Evolutionary conservation across 2,113 vertebrate species (phyloP), one percentile per base, ranked within the genome.

Genomic region (Salvator merianae): DNA sequence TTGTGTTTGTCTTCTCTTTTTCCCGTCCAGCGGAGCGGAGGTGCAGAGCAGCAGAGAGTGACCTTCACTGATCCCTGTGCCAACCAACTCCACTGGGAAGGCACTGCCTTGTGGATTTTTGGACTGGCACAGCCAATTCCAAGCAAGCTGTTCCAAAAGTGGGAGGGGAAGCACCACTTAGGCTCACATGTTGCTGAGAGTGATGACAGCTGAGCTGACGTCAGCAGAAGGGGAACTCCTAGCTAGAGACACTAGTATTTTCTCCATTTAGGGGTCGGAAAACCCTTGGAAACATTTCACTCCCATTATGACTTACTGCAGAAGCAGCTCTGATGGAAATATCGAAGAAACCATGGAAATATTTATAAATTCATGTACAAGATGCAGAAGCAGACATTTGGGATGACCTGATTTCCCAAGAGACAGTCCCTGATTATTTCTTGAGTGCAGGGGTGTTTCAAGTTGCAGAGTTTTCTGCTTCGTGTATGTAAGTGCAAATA

Each of bases 21-120:
- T 14, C 34, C 78, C 0, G 0, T 84, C 83, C 92, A 95, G 94
- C 92, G 77, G 94, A 95, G 88, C 89, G 91, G 88, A 90, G 94
- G 78, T 94, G 92, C 92, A 84, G 94, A 95, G 83, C 94, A 22
- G 84, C 93, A 0, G 71, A 81, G 28, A 87, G 90, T 86, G 90
- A 93, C 90, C 73, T 91, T 91, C 94, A 93, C 91, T 93, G 93
- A 94, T 8, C 74, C 13, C 53, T 1, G 1, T 10, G 82, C 76
- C 77, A 82, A 63, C 34, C 0, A 75, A 79, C n/a, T 24, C 55
- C 70, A 47, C 69, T 30, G 70, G 81, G 79, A 92, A 84, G 90
- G 84, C 87, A 40, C n/a, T 40, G 84, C 81, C 75, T 18, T 0
- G 47, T 62, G 13, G 12, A 81, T 85, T 65, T 83, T 88, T 34